Base-by-base conservation (phyloP, 2,113 vertebrate species). In the Leiothrix lutea region DNA sequence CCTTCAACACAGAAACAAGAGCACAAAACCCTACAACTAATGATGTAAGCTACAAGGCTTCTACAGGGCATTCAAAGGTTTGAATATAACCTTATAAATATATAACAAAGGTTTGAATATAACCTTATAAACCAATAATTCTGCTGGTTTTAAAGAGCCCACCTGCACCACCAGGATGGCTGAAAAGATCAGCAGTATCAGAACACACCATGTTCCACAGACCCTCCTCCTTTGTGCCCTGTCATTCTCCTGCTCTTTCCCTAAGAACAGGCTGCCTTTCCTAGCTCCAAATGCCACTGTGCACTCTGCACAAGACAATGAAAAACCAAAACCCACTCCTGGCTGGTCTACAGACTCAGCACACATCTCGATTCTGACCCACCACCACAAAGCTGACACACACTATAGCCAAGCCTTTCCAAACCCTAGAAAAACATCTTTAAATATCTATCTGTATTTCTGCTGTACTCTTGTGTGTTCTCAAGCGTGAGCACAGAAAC, bases 311-410 rank as follows among this genome's bases (percentile, higher is more conserved):
- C 42, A 35, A 38, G 29, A 23, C 24, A 78, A 31, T 5, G 4
- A 40, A 74, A 70, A 79, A 67, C 4, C 4, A 40, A 87, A 85
- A 25, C 3, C 7, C 8, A 16, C 21, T 56, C 23, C 2, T 1
- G 5, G 5, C 20, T 56, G 10, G 6, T 48, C 50, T 77, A 19
- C 1, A 13, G 45, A 83, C 13, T 8, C 40, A 48, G 38, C 8
- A 56, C 3, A 8, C 0, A 0, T 22, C 90, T 70, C 3, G 0
- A 2, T 40, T 66, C 65, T 31, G 26, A 70, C 28, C 48, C 26
- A 29, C 54, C 61, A 42, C 13, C 64, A 80, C 42, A 62, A 60
- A 71, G 0, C 51, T 40, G 48, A 78, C 28, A 38, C 4, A 38
- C 4, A 5, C 6, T 4, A 53, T 1, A 65, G n/a, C 31, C 14